phyloP scores from a whole-genome alignment of 2,888 invertebrate species.

The Choreutis nemorana region DNA sequence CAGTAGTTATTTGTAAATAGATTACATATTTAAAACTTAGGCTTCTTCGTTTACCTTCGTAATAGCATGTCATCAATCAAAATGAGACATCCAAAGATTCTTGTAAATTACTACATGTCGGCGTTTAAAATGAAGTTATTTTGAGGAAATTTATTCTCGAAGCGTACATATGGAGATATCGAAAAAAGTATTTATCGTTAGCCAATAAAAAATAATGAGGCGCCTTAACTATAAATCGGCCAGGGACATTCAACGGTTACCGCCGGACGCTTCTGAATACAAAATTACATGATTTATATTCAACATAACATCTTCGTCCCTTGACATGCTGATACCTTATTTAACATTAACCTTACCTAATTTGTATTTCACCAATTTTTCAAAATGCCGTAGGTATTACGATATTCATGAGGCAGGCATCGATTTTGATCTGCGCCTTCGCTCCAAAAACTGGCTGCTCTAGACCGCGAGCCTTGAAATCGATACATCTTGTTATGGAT shows the following conservation, averaged over 20 bases:
- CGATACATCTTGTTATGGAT: no score
- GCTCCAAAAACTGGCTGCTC: no score
- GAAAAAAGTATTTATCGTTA: slow-evolving; percentile 20
- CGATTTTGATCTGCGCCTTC: no score
- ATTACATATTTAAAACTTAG: background rate
- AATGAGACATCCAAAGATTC: slow-evolving; percentile 19
- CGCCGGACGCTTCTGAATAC: slow-evolving; percentile 13
- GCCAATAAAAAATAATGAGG: slow-evolving; percentile 19
- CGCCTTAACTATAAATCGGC: slow-evolving; percentile 23
- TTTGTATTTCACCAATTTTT: no score
- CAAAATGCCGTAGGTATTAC: no score
- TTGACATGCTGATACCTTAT: no score
- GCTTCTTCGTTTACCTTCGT: no score
- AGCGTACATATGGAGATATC: slow-evolving; percentile 18
- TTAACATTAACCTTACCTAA: no score
- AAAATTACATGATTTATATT: slow-evolving; percentile 11
- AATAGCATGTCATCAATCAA: no score
- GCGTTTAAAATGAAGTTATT: slow-evolving; percentile 31
- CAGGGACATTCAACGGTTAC: slow-evolving; percentile 16
- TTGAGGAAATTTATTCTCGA: slow-evolving; percentile 19
- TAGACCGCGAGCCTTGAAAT: slow-evolving; percentile 52
- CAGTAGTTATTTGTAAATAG: background rate
- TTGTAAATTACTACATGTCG: slow-evolving; percentile 21
- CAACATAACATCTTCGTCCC: no score
- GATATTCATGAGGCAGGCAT: no score